Evolutionary conservation across 2,113 vertebrate genomes (phyloP).

Genomic region (Pseudorhombus dupliciocellatus): DNA sequence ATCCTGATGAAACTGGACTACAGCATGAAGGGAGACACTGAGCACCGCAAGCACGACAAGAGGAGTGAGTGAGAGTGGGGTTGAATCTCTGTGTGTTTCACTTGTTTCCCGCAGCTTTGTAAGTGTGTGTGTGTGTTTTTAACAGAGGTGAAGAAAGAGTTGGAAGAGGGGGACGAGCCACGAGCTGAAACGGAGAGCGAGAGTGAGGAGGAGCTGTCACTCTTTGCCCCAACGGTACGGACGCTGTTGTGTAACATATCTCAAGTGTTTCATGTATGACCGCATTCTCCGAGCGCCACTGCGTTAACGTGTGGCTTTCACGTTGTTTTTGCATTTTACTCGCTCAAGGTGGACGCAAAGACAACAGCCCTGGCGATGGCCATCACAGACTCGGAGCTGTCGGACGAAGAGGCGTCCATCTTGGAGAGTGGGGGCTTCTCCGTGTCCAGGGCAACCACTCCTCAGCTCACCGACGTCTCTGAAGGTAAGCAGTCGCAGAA

Average conservation of each 20-base stretch:
- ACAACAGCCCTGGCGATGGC: slow-evolving; percentile 96
- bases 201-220: slow-evolving; percentile 95
- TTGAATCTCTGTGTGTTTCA: not conserved
- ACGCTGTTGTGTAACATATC: slow-evolving; percentile 5
- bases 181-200: slow-evolving; percentile 96
- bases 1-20: slow-evolving; percentile 99
- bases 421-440: slow-evolving; percentile 97
- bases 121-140: slow-evolving; percentile 20
- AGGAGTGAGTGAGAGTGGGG: slow-evolving; percentile 95
- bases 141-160: slow-evolving; percentile 85
- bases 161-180: slow-evolving; percentile 88
- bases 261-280: slow-evolving; percentile 10
- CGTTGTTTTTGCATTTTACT: too few relatives aligned
- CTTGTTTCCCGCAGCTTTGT: not conserved
- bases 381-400: slow-evolving; percentile 97
- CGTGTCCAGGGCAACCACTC: slow-evolving; percentile 95
- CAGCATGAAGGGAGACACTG: slow-evolving; percentile 97
- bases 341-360: slow-evolving; percentile 79
- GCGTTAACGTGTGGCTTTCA: not conserved
- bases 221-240: slow-evolving; percentile 92
- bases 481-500: slow-evolving; percentile 83
- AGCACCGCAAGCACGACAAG: slow-evolving; percentile 93
- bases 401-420: slow-evolving; percentile 97
- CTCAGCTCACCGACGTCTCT: slow-evolving; percentile 92
- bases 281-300: not conserved